These are phyloP conservation scores for Hippocampus comes DNA, from an alignment of 2,113 vertebrate genomes.

Conservation along the genomic window DNA sequence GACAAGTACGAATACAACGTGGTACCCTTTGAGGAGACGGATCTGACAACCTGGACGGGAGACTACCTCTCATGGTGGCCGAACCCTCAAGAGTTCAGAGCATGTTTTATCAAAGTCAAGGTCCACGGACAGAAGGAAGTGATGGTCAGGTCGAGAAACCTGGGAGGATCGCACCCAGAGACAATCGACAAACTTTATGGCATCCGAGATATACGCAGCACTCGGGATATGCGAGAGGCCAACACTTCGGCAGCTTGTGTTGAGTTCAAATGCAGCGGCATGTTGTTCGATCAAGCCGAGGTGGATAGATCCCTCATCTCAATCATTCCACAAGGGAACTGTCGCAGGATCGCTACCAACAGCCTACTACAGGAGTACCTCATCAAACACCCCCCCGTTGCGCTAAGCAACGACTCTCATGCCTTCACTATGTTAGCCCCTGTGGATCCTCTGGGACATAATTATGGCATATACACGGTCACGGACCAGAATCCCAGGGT, in stretches of 20 bases:
- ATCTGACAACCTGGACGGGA: conserved; percentile 86
- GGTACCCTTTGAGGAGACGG: conserved; percentile 89
- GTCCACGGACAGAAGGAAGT: conserved; percentile 86
- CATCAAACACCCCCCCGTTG: conserved; percentile 80
- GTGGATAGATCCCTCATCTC: conserved; percentile 85
- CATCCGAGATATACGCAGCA: conserved; percentile 89
- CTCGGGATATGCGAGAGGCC: conserved; percentile 73
- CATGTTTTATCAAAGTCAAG: conserved; percentile 91
- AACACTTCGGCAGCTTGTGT: conserved; percentile 84
- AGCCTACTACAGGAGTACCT: conserved; percentile 86
- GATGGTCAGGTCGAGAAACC: conserved; percentile 86
- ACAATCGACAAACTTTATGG: conserved; percentile 87
- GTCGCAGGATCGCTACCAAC: conserved; percentile 76
- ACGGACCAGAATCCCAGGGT: conserved; percentile 91
- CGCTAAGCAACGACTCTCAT: conserved; percentile 73
- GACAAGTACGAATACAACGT: conserved; percentile 96
- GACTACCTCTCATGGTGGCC: conserved; percentile 97
- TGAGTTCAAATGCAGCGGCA: conserved; percentile 95
- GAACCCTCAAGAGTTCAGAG: conserved; percentile 95
- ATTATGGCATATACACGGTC: conserved; percentile 96
- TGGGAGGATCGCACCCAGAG: conserved; percentile 81
- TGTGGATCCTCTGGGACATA: conserved; percentile 92
- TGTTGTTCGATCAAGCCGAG: conserved; percentile 88
- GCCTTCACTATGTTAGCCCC: conserved; percentile 89
- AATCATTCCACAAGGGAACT: conserved; percentile 86